These are phyloP conservation scores for Tyto alba DNA, from an alignment of 2,113 vertebrate species.

Conservation along the genomic window DNA sequence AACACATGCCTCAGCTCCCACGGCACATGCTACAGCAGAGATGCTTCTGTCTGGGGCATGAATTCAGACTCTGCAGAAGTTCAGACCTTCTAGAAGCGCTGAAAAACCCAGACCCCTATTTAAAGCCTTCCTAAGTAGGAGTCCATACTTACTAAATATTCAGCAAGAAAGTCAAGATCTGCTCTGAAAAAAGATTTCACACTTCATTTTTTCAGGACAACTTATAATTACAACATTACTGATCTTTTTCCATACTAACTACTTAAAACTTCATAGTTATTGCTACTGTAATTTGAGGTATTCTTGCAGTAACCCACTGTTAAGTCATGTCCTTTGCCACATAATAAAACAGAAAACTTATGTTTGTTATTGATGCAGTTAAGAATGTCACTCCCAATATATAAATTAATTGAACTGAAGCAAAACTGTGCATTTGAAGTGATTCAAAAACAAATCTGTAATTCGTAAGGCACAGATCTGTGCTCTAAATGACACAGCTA, in stretches of 20 bases:
- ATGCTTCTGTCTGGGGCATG: rapidly evolving
- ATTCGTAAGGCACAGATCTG: not conserved
- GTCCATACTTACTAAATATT: not conserved
- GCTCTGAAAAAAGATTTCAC: not conserved
- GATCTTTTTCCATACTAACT: not conserved
- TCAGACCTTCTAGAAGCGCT: not conserved
- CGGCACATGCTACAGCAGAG: too few relatives aligned
- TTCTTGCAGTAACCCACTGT: not conserved
- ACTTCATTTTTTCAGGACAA: not conserved
- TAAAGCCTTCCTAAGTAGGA: not conserved
- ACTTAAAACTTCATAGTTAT: not conserved
- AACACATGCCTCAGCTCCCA: not conserved
- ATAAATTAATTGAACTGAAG: not conserved
- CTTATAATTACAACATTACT: not conserved
- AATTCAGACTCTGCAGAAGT: not conserved
- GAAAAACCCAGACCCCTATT: not conserved
- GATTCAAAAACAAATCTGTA: not conserved
- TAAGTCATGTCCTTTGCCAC: not conserved
- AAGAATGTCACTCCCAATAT: not conserved
- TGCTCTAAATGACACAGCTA: not conserved
- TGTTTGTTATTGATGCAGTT: rapidly evolving
- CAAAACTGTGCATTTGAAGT: not conserved
- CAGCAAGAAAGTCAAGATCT: not conserved
- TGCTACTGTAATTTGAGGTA: not conserved
- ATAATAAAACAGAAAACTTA: not conserved